Conservation (phyloP, 2,888 invertebrate species). For the Tetragonisca angustula region DNA sequence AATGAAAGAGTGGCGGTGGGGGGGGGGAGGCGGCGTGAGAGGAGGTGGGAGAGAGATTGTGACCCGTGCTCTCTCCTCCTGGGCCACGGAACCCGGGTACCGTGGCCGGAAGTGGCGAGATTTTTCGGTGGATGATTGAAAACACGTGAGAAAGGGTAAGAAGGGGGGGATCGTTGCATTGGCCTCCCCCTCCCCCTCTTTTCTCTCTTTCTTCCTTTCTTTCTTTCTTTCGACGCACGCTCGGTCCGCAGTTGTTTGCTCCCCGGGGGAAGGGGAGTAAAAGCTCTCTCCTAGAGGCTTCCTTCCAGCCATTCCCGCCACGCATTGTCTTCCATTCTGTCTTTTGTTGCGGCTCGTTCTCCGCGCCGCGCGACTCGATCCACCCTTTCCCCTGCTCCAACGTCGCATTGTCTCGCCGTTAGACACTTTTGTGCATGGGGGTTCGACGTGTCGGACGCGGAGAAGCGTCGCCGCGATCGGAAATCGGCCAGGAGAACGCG, state of each 20-base stretch:
- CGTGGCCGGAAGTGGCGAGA: constrained; percentile 45
- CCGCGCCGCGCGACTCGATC: constrained; percentile 2
- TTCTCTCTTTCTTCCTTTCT: background rate
- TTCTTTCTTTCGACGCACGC: background rate
- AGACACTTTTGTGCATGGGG: constrained; percentile 35
- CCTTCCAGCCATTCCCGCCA: constrained; percentile 37
- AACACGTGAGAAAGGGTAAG: constrained; percentile 18
- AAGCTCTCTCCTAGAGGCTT: constrained; percentile 48
- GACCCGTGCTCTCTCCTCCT: constrained; percentile 24
- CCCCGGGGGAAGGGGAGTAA: constrained; percentile 4
- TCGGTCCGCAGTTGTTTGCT: constrained; percentile 49
- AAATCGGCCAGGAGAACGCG: constrained; percentile 13
- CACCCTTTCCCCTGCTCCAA: background rate
- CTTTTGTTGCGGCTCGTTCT: constrained; percentile 46
- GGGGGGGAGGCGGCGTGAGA: no score
- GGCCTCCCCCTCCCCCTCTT: no score
- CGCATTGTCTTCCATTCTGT: constrained; percentile 50
- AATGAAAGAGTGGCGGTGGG: constrained; percentile 7
- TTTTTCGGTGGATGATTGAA: constrained; percentile 55
- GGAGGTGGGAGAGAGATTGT: background rate
- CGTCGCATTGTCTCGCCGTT: constrained; percentile 30
- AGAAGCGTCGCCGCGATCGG: constrained; percentile 21
- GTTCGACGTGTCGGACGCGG: constrained; percentile 14
- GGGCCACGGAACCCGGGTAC: constrained; percentile 16
- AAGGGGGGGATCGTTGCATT: background rate